Evolutionary conservation across 2,888 invertebrate species (phyloP), one percentile per base, ranked within the genome.

Genomic region (Plutella xylostella): DNA sequence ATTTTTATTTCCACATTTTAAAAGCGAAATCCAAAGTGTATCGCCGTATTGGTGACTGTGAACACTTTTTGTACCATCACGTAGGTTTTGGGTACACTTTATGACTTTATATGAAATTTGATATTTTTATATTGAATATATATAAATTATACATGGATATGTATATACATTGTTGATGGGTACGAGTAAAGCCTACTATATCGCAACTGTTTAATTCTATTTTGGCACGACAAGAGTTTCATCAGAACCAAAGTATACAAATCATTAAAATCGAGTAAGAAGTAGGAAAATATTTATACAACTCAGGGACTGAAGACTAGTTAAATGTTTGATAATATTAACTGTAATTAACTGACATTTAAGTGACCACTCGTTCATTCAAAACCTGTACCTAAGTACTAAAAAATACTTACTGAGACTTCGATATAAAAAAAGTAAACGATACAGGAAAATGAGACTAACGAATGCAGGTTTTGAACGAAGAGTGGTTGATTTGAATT

Each of bases 51-150:
- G 77, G 80, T 73, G 79, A 68, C n/a, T 56, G 60, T 56, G 55
- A 63, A 70, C 76, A 78, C 72, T 79, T 77, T n/a, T 79, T 77
- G 80, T 80, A 82, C 82, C 82, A 80, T 74, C 78, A 77, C 76
- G 82, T 83, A 83, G 82, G 80, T 82, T 83, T 83, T 83, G 83
- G 83, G 83, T 83, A 83, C 83, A 82, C 79, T 83, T 83, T 83
- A 80, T 80, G 80, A 80, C 82, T 83, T 83, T 83, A 82, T 82
- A 83, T 82, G 70, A 83, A 83, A 82, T 80, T 82, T 80, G 69
- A 82, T 82, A 82, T 83, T 83, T 83, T 83, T 83, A 76, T 82
- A 82, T 79, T 80, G 74, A 79, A 80, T 80, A 82, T 82, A 82
- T 82, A 82, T 82, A 82, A 80, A 82, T 79, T 82, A 80, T 82